Conservation (phyloP, 2,888 invertebrate species). For the Drosophila niveifrons region DNA sequence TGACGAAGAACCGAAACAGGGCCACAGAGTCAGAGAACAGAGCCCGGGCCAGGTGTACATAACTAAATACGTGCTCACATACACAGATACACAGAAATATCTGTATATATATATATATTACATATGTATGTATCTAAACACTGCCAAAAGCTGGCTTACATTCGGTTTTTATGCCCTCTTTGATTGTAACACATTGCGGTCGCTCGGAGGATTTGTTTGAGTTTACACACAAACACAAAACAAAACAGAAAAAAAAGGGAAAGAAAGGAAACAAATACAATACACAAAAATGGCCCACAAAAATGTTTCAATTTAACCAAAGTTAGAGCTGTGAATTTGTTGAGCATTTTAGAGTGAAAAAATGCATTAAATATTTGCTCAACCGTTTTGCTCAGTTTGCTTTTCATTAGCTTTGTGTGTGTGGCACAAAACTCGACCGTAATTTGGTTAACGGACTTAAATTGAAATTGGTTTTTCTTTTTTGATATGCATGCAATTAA, state of each 20-base stretch:
- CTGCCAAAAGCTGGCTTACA: conserved; percentile 24
- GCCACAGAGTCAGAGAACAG: conserved; percentile 18
- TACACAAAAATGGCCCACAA: conserved; percentile 21
- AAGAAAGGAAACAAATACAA: background rate
- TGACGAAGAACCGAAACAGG: conserved; percentile 17
- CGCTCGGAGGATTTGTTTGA: conserved; percentile 26
- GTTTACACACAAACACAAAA: conserved; percentile 22
- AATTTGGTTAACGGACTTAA: background rate
- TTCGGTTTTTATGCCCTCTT: conserved; percentile 27
- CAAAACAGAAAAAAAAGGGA: background rate
- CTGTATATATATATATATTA: conserved; percentile 8
- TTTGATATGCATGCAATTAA: background rate
- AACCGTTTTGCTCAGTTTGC: background rate
- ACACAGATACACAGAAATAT: conserved; percentile 5
- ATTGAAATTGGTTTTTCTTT: background rate
- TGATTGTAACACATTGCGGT: conserved; percentile 40
- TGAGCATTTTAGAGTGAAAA: conserved; percentile 5
- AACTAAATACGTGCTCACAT: conserved; percentile 32
- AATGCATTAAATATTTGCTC: background rate
- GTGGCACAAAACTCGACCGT: background rate
- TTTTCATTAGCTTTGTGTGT: conserved; percentile 1
- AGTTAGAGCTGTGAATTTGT: background rate
- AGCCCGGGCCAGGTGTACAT: conserved; percentile 53
- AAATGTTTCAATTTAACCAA: conserved; percentile 24
- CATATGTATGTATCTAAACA: background rate